Base-by-base conservation (phyloP, 2,888 invertebrate genomes). In the Drosophila picticornis region DNA sequence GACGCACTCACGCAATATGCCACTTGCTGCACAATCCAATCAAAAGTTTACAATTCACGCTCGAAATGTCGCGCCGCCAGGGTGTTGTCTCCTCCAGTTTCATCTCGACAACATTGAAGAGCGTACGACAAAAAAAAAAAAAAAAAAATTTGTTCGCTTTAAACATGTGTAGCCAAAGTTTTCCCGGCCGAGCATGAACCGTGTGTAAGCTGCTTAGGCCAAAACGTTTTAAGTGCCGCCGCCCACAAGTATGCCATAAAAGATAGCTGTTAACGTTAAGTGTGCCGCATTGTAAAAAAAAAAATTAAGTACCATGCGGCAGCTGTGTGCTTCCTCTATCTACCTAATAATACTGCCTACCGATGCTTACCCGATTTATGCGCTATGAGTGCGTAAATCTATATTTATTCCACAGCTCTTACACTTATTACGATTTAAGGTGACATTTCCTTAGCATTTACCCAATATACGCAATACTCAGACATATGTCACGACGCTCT, bases 11-110 rank as follows among this genome's bases (percentile, higher is more conserved):
- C 75, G 72, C 72, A 65, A 27, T 48, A 68, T 75, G 61, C 82
- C 70, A 82, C 73, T 84, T 84, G 73, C 74, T 76, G 77, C 89
- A 86, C 82, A 88, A 86, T 88, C 88, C 85, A 86, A 86, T 86
- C 85, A 88, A 86, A 86, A 86, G 82, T 88, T 86, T 86, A 82
- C 87, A 88, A 85, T 88, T 85, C 82, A 85, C 86, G 88, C 84
- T 85, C 68, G 80, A 88, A 88, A 85, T 88, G 77, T 75, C 73
- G 72, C 81, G 81, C 71, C 74, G 81, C 69, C 40, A 40, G 31
- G 68, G n/a, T 51, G 48, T 68, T 63, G 59, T 74, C 66, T 70
- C 29, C 46, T 34, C 53, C 19, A 29, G 13, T 38, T 27, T 38
- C 38, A 38, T 38, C 38, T 40, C 56, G 2, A 29, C 32, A 38